phyloP scores from a whole-genome alignment of 2,888 invertebrate species.

The Notodonta ziczac region DNA sequence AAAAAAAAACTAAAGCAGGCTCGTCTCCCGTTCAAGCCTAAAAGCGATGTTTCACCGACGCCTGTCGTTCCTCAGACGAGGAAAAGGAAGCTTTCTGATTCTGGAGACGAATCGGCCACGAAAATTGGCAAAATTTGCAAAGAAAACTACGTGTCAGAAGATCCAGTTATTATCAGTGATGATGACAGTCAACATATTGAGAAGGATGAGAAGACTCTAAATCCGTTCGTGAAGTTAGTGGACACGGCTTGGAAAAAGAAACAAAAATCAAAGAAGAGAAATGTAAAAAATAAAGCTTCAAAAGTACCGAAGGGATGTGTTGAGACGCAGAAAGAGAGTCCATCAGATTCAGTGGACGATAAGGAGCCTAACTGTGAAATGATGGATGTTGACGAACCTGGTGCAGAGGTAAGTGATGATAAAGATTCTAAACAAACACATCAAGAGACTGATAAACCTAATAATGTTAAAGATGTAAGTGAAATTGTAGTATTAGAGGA shows the following conservation, averaged over 20 bases:
- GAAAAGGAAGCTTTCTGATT: slow-evolving; percentile 75
- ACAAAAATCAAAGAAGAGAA: slow-evolving; percentile 62
- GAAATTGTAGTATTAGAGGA: slow-evolving; percentile 44
- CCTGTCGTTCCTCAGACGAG: slow-evolving; percentile 59
- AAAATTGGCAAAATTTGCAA: slow-evolving; percentile 74
- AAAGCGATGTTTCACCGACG: slow-evolving; percentile 72
- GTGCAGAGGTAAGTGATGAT: slow-evolving; percentile 24
- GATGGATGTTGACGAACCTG: slow-evolving; percentile 58
- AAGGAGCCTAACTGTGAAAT: slow-evolving; percentile 41
- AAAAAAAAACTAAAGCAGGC: slow-evolving; percentile 86
- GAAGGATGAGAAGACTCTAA: slow-evolving; percentile 51
- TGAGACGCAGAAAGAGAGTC: slow-evolving; percentile 29
- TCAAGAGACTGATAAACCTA: slow-evolving; percentile 22
- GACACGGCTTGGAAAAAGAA: slow-evolving; percentile 75
- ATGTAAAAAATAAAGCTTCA: slow-evolving; percentile 35
- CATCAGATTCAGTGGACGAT: slow-evolving; percentile 14
- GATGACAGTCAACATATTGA: slow-evolving; percentile 62
- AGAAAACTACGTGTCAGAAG: slow-evolving; percentile 63
- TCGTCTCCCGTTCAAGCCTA: slow-evolving; percentile 85
- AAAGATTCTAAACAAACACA: slow-evolving; percentile 16
- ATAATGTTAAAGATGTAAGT: slow-evolving; percentile 15
- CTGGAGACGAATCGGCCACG: slow-evolving; percentile 58
- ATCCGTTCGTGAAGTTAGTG: slow-evolving; percentile 75
- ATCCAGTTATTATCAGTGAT: slow-evolving; percentile 69
- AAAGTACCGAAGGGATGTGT: slow-evolving; percentile 30